Evolutionary conservation across 2,888 invertebrate species (phyloP).

Genomic region (Tethea ocularis): DNA sequence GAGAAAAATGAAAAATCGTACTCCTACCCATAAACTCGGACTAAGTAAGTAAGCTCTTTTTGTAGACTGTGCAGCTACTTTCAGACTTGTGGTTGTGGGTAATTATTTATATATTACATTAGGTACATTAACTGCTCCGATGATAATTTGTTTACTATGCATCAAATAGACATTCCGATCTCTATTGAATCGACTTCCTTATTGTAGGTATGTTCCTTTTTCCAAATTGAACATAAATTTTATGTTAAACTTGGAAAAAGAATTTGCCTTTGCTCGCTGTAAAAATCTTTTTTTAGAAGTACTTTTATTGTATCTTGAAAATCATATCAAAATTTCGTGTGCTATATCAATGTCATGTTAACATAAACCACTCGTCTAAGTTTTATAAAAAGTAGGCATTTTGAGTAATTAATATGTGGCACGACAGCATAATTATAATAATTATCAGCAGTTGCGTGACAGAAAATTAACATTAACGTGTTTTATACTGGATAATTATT

Average conservation of each 20-base stretch:
- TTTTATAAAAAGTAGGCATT: slow-evolving; percentile 16
- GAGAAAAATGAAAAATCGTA: slow-evolving; percentile 58
- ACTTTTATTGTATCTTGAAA: slow-evolving; percentile 20
- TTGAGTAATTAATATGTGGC: slow-evolving; percentile 38
- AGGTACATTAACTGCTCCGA: not conserved
- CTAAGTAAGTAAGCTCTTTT: slow-evolving; percentile 14
- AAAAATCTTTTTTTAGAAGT: slow-evolving; percentile 10
- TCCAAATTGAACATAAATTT: not conserved
- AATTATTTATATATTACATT: not conserved
- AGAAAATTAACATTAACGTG: slow-evolving; percentile 30
- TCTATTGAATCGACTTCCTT: not conserved
- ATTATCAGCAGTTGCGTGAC: slow-evolving; percentile 36
- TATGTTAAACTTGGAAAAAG: no score
- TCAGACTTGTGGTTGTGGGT: not conserved
- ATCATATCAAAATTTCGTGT: slow-evolving; percentile 19
- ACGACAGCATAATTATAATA: slow-evolving; percentile 37
- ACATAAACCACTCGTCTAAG: slow-evolving; percentile 1
- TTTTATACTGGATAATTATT: slow-evolving; percentile 14
- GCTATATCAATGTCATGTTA: slow-evolving; percentile 20
- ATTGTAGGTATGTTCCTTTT: no score
- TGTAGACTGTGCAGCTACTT: slow-evolving; percentile 27
- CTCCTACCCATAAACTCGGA: slow-evolving; percentile 33
- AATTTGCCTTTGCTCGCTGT: no score
- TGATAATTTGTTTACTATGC: not conserved
- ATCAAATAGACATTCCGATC: no score